Percentiles rank a stretch among this genome's conserved stretches.
Evolutionary conservation across 92 coral and sea anemone genomes (phyloP).

Genomic region (Porites divaricata): DNA sequence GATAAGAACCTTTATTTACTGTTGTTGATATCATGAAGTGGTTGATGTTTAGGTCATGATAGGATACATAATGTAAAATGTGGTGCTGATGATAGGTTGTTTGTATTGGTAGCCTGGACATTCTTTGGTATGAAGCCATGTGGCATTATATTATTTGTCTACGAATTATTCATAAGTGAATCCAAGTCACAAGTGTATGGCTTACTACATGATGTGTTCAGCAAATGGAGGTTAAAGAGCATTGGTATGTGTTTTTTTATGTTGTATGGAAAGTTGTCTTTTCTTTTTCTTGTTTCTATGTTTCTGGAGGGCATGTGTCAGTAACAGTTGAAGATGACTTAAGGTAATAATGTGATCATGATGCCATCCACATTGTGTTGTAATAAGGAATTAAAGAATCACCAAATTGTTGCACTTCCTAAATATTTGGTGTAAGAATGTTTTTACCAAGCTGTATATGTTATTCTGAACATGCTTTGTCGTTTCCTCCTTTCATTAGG

Average conservation of each 20-base stretch:
- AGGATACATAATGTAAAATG: no score
- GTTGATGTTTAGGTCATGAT: no score
- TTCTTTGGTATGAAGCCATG: conserved; percentile 51
- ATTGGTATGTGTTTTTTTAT: not conserved
- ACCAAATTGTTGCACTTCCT: no score
- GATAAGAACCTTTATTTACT: no score
- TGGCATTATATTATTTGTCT: conserved; percentile 33
- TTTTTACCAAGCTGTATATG: no score
- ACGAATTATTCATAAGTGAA: conserved; percentile 39
- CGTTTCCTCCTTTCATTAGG: no score
- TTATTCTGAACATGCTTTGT: no score
- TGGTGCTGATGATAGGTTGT: not conserved
- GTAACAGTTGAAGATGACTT: not conserved
- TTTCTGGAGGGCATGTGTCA: conserved; percentile 3
- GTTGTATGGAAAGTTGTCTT: not conserved
- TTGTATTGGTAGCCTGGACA: conserved; percentile 18
- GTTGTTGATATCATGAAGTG: no score
- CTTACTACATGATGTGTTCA: conserved; percentile 35
- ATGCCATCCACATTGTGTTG: no score
- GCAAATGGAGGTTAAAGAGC: conserved; percentile 23
- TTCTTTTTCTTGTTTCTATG: not conserved
- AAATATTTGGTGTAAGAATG: no score
- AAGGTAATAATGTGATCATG: no score
- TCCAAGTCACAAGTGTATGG: conserved; percentile 48
- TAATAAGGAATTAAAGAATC: no score